Base-by-base conservation (phyloP, 2,797 vertebrate genomes). In the Pangasius krempfi region DNA sequence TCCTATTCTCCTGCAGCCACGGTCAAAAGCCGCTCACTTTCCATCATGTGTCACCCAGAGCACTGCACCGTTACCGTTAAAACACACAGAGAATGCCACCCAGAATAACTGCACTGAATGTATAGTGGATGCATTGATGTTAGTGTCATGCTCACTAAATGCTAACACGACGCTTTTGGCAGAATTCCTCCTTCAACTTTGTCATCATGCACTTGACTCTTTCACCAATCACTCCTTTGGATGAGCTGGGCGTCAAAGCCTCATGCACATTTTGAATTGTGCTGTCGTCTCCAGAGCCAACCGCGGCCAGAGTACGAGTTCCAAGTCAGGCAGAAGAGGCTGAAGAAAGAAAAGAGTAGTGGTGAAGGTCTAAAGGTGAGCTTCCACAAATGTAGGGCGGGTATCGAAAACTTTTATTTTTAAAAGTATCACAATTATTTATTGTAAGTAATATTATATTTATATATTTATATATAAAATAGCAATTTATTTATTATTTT, bases 221-320 rank as follows among this genome's bases (percentile, higher is more conserved):
- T 87, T 84, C 60, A 89, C 68, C 80, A 84, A 76, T 78, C 87
- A 81, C 87, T 52, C 82, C 18, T 88, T 82, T 87, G 70, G 50
- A 73, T 72, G 37, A 78, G 56, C 88, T 88, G 88, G 33, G 60
- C 9, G 12, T 84, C 50, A 73, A 52, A 62, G 37, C 47, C 30
- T 20, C 50, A 70, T 60, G 22, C 64, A 14, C 5, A 16, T 84
- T 86, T 56, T 91, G 30, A 89, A 79, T 82, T 86, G 75, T 85
- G 85, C 60, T 89, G 72, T 88, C 5, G 33, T 91, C 33, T 89
- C 0, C 94, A 99, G 98, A 97, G 97, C 92, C 97, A 99, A 87
- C 97, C 97, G 86, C 96, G 98, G 90, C 97, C 98, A 0, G 98
- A 99, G 79, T 99, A 99, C 0, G 98, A 99, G 94, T 95, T 97